These are phyloP conservation scores for Monochamus alternatus DNA, from an alignment of 2,888 invertebrate genomes.

Conservation along the genomic window DNA sequence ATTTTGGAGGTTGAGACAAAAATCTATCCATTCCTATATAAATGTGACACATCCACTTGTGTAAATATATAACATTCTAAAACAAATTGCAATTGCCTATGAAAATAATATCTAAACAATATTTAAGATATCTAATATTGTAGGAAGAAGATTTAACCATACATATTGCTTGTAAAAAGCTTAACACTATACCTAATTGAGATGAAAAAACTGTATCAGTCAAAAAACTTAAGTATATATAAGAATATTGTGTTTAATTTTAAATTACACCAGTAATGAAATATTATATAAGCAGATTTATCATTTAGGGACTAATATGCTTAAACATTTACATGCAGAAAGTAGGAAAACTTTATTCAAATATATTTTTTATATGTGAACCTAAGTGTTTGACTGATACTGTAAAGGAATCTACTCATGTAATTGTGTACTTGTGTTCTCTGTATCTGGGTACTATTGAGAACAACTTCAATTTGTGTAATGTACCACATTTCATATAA, in stretches of 20 bases:
- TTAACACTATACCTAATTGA: background rate
- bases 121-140: background rate
- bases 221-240: background rate
- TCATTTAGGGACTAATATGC: too few relatives aligned
- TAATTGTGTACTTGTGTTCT: background rate
- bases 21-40: background rate
- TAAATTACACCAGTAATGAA: background rate
- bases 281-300: too few relatives aligned
- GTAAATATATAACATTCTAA: background rate
- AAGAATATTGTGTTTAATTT: background rate
- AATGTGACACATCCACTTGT: background rate
- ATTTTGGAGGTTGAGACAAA: background rate
- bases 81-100: background rate
- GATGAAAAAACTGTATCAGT: background rate
- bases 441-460: background rate
- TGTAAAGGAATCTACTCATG: background rate
- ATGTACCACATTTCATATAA: conserved; percentile 23
- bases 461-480: conserved; percentile 9
- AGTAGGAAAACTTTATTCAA: too few relatives aligned
- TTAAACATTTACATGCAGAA: too few relatives aligned
- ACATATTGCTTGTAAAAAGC: conserved; percentile 4
- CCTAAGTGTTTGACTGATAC: background rate
- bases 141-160: conserved; percentile 9
- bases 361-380: too few relatives aligned
- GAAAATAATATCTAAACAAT: background rate